Percentiles rank a stretch among this genome's conserved stretches.
Evolutionary conservation across 1,140 invertebrate genomes (phyloP).

Genomic region (Hetaerina americana): DNA sequence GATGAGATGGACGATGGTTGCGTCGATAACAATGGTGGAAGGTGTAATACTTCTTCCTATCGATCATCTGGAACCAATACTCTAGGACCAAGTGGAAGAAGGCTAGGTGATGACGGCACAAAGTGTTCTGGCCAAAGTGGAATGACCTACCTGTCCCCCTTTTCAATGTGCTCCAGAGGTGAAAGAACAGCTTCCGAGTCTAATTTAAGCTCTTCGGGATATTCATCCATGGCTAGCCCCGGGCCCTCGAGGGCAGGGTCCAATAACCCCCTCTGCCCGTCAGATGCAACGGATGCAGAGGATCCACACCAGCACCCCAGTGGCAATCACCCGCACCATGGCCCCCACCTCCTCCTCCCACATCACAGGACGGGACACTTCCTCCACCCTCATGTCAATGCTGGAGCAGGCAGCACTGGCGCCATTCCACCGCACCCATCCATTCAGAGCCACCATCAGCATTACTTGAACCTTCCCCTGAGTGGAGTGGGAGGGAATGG

Average conservation of each 20-base stretch:
- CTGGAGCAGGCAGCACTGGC: slow-evolving; percentile 16
- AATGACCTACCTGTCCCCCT: slow-evolving; percentile 61
- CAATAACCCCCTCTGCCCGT: slow-evolving; percentile 56
- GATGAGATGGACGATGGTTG: slow-evolving; percentile 50
- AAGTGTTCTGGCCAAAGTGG: slow-evolving; percentile 23
- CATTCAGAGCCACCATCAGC: not conserved
- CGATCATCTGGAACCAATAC: not conserved
- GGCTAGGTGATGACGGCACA: not conserved
- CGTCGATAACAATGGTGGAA: slow-evolving; percentile 5
- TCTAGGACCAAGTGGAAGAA: not conserved
- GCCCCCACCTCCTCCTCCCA: slow-evolving; percentile 36
- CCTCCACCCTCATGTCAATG: not conserved
- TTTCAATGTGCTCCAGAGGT: slow-evolving; percentile 49
- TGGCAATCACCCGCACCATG: slow-evolving; percentile 24
- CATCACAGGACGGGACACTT: slow-evolving; percentile 24
- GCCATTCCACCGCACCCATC: slow-evolving; percentile 12
- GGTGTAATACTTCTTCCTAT: not conserved
- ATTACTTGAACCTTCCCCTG: not conserved
- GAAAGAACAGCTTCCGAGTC: slow-evolving; percentile 62
- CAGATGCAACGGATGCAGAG: slow-evolving; percentile 40
- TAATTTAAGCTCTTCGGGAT: slow-evolving; percentile 67
- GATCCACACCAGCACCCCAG: slow-evolving; percentile 33
- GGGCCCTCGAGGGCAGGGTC: slow-evolving; percentile 62
- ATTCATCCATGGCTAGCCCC: slow-evolving; percentile 66
- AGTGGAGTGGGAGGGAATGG: not conserved